These are phyloP conservation scores for Eleutherodactylus coqui DNA, from an alignment of 2,797 vertebrate genomes.

Conservation along the genomic window DNA sequence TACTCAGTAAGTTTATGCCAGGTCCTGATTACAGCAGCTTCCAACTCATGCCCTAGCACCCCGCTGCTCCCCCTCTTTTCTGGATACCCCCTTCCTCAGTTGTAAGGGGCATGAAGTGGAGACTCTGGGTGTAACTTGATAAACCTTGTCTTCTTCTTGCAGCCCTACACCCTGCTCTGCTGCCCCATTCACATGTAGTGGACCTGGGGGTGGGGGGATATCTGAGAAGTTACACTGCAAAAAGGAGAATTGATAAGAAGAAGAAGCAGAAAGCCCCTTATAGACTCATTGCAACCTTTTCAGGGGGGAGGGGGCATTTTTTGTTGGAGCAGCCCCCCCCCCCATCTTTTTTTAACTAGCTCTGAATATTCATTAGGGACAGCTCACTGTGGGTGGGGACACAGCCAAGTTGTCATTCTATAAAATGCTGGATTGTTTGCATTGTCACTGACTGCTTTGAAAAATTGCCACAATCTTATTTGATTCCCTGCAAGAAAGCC, in stretches of 20 bases:
- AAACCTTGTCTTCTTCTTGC: slow-evolving; percentile 65
- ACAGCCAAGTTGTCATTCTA: slow-evolving; percentile 71
- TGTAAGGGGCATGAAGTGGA: slow-evolving; percentile 69
- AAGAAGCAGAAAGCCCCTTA: slow-evolving; percentile 1
- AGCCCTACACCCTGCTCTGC: slow-evolving; percentile 73
- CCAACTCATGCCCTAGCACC: no score
- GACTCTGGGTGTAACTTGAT: slow-evolving; percentile 78
- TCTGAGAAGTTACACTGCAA: slow-evolving; percentile 62
- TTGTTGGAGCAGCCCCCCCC: slow-evolving; percentile 45
- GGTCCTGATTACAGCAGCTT: neutral
- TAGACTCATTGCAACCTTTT: neutral
- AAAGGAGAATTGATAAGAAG: slow-evolving; percentile 45
- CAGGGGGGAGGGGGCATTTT: slow-evolving; percentile 52
- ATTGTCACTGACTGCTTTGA: slow-evolving; percentile 44
- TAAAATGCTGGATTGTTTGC: slow-evolving; percentile 69
- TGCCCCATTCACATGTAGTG: slow-evolving; percentile 72
- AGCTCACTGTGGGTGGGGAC: slow-evolving; percentile 75
- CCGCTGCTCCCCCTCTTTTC: neutral
- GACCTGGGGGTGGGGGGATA: slow-evolving; percentile 47
- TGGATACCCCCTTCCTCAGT: slow-evolving; percentile 72
- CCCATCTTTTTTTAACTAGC: slow-evolving; percentile 61
- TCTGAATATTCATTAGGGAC: slow-evolving; percentile 67
- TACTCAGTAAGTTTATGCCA: neutral
- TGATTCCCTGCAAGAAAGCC: neutral
- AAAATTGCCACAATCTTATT: slow-evolving; percentile 45